Conservation (phyloP, 64 coral and sea anemone genomes). For the Montipora sp. region DNA sequence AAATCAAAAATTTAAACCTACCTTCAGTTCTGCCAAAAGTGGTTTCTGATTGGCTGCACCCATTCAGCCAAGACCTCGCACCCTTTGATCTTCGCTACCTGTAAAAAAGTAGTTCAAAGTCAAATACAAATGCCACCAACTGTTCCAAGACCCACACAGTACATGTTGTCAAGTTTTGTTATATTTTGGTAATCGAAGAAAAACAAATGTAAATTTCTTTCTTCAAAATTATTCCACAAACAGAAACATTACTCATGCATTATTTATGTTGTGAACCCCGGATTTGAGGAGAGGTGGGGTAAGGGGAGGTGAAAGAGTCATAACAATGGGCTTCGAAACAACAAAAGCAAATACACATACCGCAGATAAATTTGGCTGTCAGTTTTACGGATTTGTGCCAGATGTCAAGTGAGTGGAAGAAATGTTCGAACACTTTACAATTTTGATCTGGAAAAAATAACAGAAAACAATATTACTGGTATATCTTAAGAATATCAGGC, state of each 20-base stretch:
- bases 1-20: constrained; percentile 15
- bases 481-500: neutral
- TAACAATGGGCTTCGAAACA: neutral
- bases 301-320: neutral
- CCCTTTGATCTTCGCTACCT: constrained; percentile 48
- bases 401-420: constrained; percentile 19
- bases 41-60: constrained; percentile 65
- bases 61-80: constrained; percentile 47
- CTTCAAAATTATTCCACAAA: neutral
- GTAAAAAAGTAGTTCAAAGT: neutral
- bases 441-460: neutral
- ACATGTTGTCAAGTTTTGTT: neutral
- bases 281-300: neutral
- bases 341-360: neutral
- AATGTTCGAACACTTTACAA: neutral
- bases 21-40: constrained; percentile 68
- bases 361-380: neutral
- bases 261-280: neutral
- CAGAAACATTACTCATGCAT: neutral
- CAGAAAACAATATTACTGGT: constrained; percentile 4
- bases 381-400: constrained; percentile 43
- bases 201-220: constrained; percentile 2
- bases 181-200: constrained; percentile 6
- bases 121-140: neutral
- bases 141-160: neutral